Evolutionary conservation across 2,888 invertebrate genomes (phyloP).

Genomic region (Nomada flava): DNA sequence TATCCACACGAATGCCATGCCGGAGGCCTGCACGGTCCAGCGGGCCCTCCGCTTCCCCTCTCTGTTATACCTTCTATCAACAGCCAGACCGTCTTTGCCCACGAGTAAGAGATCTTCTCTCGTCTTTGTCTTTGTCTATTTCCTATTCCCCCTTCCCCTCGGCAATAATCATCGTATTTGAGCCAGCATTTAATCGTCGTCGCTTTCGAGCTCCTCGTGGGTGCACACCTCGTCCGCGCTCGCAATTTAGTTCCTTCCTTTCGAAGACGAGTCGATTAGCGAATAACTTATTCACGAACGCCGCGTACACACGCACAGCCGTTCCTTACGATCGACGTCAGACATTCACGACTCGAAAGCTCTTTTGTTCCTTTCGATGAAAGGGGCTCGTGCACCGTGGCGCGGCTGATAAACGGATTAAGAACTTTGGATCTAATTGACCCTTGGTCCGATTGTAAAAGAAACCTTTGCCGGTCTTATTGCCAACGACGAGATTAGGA

Average conservation of each 20-base stretch:
- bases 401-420: slow-evolving; percentile 72
- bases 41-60: slow-evolving; percentile 41
- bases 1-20: slow-evolving; percentile 77
- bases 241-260: slow-evolving; percentile 1
- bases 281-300: slow-evolving; percentile 31
- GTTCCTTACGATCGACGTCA: slow-evolving; percentile 48
- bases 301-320: neutral
- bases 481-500: slow-evolving; percentile 67
- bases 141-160: neutral
- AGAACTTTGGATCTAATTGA: slow-evolving; percentile 73
- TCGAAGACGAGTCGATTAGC: slow-evolving; percentile 29
- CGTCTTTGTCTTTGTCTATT: slow-evolving; percentile 11
- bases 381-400: slow-evolving; percentile 62
- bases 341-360: slow-evolving; percentile 30
- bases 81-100: slow-evolving; percentile 52
- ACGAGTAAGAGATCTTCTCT: slow-evolving; percentile 65
- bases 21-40: slow-evolving; percentile 67
- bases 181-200: slow-evolving; percentile 49
- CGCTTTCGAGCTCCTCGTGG: slow-evolving; percentile 7
- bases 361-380: slow-evolving; percentile 62
- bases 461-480: slow-evolving; percentile 65
- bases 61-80: slow-evolving; percentile 51
- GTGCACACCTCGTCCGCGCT: neutral
- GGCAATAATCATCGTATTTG: slow-evolving; percentile 40
- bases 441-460: slow-evolving; percentile 68